phyloP scores from a whole-genome alignment of 2,888 invertebrate genomes.

The Acanthosoma haemorrhoidale region DNA sequence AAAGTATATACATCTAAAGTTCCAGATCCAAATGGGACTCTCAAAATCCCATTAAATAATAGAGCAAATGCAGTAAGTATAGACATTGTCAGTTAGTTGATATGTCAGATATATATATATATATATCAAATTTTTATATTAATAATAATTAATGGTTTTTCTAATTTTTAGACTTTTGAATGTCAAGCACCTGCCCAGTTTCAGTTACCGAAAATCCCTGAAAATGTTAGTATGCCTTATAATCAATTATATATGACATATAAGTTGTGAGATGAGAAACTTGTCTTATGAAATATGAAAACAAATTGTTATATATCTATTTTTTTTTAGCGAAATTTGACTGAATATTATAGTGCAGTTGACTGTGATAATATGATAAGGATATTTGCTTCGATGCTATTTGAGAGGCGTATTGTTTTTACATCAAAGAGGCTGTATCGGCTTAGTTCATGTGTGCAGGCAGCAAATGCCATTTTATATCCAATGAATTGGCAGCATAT shows the following conservation, averaged over 20 bases:
- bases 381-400: conserved; percentile 90
- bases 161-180: conserved; percentile 67
- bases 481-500: conserved; percentile 99
- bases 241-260: background rate
- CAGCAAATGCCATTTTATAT: conserved; percentile 88
- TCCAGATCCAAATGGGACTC: conserved; percentile 61
- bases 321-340: conserved; percentile 75
- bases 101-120: conserved; percentile 11
- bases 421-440: conserved; percentile 83
- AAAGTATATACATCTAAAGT: conserved; percentile 62
- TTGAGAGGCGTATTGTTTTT: conserved; percentile 89
- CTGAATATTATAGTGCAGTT: conserved; percentile 97
- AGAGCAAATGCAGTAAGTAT: conserved; percentile 42
- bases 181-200: conserved; percentile 73
- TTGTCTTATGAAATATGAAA: background rate
- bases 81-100: conserved; percentile 20
- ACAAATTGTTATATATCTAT: conserved; percentile 17
- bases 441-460: conserved; percentile 88
- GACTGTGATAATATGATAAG: conserved; percentile 91
- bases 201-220: conserved; percentile 87
- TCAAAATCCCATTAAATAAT: conserved; percentile 57
- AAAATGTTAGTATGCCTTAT: conserved; percentile 69
- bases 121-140: background rate
- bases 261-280: too few relatives aligned
- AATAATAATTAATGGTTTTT: conserved; percentile 46